phyloP scores from a whole-genome alignment of 2,113 vertebrate species.

The Argyrosomus japonicus region DNA sequence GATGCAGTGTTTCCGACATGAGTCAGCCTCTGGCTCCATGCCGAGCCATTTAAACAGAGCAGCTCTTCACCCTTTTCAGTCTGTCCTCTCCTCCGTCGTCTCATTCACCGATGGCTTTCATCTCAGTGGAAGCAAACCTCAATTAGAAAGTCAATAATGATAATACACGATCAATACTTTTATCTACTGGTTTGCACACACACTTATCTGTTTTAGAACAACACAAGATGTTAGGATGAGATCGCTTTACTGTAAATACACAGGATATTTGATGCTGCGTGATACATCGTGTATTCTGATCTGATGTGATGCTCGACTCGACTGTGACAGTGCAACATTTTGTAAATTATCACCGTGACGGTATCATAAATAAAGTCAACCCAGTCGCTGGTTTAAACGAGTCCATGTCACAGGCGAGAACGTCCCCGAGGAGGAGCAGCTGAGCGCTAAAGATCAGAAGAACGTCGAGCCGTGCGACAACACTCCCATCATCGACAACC shows the following conservation, averaged over 20 bases:
- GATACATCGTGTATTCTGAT: too few relatives aligned
- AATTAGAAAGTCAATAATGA: constrained; percentile 11
- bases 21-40: constrained; percentile 45
- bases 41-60: constrained; percentile 12
- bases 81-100: constrained; percentile 9
- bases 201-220: neutral
- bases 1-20: constrained; percentile 43
- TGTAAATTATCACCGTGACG: too few relatives aligned
- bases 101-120: constrained; percentile 10
- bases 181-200: neutral
- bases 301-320: too few relatives aligned
- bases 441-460: constrained; percentile 90
- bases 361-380: too few relatives aligned
- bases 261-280: neutral
- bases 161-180: neutral
- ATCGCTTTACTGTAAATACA: neutral
- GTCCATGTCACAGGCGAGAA: constrained; percentile 84
- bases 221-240: too few relatives aligned
- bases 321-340: too few relatives aligned
- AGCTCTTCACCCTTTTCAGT: constrained; percentile 9
- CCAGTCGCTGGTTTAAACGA: too few relatives aligned
- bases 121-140: neutral
- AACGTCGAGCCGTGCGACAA: constrained; percentile 88
- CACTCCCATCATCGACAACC: constrained; percentile 89
- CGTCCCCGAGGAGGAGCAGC: constrained; percentile 92